Percentiles rank a stretch among this genome's conserved stretches.
Conservation (phyloP, 2,797 vertebrate species). For the Oceanodroma leucorhoa region DNA sequence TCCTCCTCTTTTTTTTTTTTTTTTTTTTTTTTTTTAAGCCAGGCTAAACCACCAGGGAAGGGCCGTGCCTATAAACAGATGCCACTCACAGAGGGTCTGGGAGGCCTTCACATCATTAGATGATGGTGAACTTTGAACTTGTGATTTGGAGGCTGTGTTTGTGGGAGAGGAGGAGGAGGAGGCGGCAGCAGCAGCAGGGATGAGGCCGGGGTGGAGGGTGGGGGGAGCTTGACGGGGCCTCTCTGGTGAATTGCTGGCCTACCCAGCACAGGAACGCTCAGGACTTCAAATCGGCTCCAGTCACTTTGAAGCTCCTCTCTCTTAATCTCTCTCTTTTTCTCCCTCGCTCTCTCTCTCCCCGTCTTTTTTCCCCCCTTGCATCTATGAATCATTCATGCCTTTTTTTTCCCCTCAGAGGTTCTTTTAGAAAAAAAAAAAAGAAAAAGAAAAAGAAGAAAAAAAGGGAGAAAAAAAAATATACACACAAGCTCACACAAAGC, state of each 20-base stretch:
- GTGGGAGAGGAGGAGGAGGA: slow-evolving; percentile 7
- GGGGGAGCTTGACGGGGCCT: slow-evolving; percentile 58
- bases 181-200: background rate
- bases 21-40: background rate
- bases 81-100: slow-evolving; percentile 63
- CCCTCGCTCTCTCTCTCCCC: background rate
- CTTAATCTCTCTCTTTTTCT: slow-evolving; percentile 56
- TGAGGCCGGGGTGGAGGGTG: background rate
- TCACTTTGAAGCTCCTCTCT: slow-evolving; percentile 72
- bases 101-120: slow-evolving; percentile 69
- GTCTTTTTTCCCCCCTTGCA: background rate
- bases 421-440: background rate
- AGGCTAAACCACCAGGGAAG: slow-evolving; percentile 61
- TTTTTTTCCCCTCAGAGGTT: slow-evolving; percentile 22
- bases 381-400: slow-evolving; percentile 72
- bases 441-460: background rate
- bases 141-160: slow-evolving; percentile 54
- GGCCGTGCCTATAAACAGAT: slow-evolving; percentile 54
- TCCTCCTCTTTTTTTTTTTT: background rate
- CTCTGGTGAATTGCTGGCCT: slow-evolving; percentile 73
- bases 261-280: slow-evolving; percentile 63
- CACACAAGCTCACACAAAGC: slow-evolving; percentile 28
- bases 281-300: slow-evolving; percentile 72
- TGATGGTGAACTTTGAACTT: slow-evolving; percentile 71
- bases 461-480: background rate